Conservation (phyloP, 2,797 vertebrate genomes). For the Paedocypris micromegethes region DNA sequence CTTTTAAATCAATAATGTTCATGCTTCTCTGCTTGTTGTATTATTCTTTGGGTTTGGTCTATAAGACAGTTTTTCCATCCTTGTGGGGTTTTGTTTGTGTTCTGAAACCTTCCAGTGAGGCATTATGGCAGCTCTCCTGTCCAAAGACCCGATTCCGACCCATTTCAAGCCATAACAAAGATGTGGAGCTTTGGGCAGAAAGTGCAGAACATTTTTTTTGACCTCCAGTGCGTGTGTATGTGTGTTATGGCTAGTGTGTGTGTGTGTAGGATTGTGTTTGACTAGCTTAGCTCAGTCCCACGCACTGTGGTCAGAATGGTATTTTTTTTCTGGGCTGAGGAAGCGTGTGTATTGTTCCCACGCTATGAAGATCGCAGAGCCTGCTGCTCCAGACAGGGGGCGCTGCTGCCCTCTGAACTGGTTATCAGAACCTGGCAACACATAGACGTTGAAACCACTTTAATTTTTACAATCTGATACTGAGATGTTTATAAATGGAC, state of each 20-base stretch:
- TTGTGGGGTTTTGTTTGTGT: not conserved
- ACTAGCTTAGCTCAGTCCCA: constrained; percentile 44
- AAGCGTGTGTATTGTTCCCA: constrained; percentile 50
- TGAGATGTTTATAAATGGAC: constrained; percentile 14
- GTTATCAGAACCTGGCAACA: not conserved
- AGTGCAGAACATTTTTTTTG: constrained; percentile 19
- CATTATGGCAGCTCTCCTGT: constrained; percentile 11
- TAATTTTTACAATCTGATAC: constrained; percentile 18
- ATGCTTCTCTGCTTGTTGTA: constrained; percentile 6
- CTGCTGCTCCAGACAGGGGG: constrained; percentile 38
- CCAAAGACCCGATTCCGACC: constrained; percentile 15
- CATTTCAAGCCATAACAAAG: constrained; percentile 22
- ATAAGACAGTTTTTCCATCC: not conserved
- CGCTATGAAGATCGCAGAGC: constrained; percentile 30
- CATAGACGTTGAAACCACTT: constrained; percentile 12
- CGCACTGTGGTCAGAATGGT: constrained; percentile 48
- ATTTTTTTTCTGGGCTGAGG: constrained; percentile 37
- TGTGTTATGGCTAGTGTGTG: constrained; percentile 23
- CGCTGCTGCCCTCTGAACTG: constrained; percentile 10
- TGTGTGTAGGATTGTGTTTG: constrained; percentile 43
- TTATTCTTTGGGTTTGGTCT: constrained; percentile 18
- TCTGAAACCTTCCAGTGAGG: constrained; percentile 20
- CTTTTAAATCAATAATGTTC: constrained; percentile 38
- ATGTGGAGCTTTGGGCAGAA: constrained; percentile 19
- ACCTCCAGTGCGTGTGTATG: not conserved